Evolutionary conservation across 2,113 vertebrate species (phyloP), one percentile per base, ranked within the genome.

Genomic region (Carassius gibelio): DNA sequence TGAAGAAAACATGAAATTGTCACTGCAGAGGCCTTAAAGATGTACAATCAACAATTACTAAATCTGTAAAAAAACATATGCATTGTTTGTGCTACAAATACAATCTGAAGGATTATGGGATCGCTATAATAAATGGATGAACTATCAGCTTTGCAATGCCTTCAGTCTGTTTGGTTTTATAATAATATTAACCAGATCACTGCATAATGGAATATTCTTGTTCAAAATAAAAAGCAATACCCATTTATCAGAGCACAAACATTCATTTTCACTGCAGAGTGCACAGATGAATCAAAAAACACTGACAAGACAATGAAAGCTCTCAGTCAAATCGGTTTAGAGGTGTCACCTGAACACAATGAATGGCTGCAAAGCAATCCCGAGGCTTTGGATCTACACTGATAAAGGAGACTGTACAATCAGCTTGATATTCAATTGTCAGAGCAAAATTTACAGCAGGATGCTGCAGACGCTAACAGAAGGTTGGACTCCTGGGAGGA

Each of bases 1-100:
- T 99, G 91, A 52, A 23, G 38, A 23, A 5, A 81, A 86, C 2
- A 81, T 36, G 19, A 42, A 62, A 7, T 8, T 13, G 9, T 45
- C 34, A 74, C 64, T 68, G 26, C 13, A 34, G 10, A 68, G 30
- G 14, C 30, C 26, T 34, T 68, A 34, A 68, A 48, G n/a, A 50
- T 9, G 1, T 61, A 59, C 19, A 8, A 59, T 21, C 6, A 59
- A 59, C 0, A 59, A 57, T 7, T 19, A 57, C 55, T 57, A 57
- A 59, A 8, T 8, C 57, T 59, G 8, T 59, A 59, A 59, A 21
- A 21, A 21, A 59, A 55, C 14, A 17, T 55, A 17, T 55, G 1
- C 15, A 52, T 52, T 52, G 50, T 15, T 52, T 57, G 55, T 2
- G 55, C 17, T 42, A 42, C 42, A 42, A 42, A 57, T 57, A 19